Conservation (phyloP, 2,113 vertebrate genomes). For the Scalopus aquaticus region DNA sequence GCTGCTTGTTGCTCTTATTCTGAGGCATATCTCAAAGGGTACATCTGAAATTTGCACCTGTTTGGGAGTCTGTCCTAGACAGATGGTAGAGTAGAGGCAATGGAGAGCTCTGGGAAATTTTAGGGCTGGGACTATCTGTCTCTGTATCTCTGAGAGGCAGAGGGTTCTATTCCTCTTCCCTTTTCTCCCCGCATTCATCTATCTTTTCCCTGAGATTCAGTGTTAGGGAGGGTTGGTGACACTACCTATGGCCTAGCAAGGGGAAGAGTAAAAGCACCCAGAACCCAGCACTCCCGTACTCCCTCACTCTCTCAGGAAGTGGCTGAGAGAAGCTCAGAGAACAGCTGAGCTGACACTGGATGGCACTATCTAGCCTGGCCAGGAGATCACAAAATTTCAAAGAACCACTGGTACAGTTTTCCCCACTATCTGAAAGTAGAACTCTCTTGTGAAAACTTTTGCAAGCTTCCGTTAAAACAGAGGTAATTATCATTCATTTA, state of each 20-base stretch:
- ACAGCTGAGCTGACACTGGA: neutral
- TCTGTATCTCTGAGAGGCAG: neutral
- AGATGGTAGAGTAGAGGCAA: rapidly evolving
- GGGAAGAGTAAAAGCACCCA: neutral
- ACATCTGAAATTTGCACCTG: neutral
- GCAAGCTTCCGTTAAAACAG: too few species aligned
- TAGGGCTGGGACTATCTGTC: too few species aligned
- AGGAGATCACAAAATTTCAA: neutral
- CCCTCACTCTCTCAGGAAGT: too few species aligned
- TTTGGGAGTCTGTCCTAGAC: neutral
- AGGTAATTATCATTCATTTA: too few species aligned
- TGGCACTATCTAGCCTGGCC: neutral
- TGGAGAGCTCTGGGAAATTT: neutral
- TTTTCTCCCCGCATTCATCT: neutral
- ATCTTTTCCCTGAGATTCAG: neutral
- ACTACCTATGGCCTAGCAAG: neutral
- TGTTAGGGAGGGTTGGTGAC: neutral
- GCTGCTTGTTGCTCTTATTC: neutral
- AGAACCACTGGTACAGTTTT: neutral
- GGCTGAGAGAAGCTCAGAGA: neutral
- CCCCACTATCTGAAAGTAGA: neutral
- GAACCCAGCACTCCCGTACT: rapidly evolving
- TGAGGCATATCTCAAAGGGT: neutral
- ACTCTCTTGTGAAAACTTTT: neutral
- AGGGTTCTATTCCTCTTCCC: neutral